Base-by-base conservation (phyloP, 2,113 vertebrate species). In the Gallinago jamesoni region DNA sequence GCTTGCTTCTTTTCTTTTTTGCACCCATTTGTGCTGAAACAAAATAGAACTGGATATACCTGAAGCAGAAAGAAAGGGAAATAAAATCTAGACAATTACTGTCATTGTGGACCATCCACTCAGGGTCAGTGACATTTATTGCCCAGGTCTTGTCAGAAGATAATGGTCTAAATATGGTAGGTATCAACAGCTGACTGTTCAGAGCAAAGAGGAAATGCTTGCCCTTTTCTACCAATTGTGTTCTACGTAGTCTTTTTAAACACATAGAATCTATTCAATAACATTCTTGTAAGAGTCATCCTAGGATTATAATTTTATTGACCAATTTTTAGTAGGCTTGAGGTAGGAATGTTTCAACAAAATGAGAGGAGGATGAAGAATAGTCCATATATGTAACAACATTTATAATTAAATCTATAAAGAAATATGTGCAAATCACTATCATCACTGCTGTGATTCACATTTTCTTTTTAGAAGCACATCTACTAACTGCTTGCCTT, bases 1-100 rank as follows among this genome's bases (percentile, higher is more conserved):
- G 3, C 24, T 72, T 39, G 15, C 5, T 0, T 21, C 15, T 23
- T 33, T 20, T 28, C 9, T 16, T 11, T 22, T 1, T 1, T 50
- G 23, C 2, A 72, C 52, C 13, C 8, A 27, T 66, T 78, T 67
- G 8, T 62, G 10, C 24, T 48, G 47, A 70, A 55, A 25, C 10
- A 78, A 92, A 84, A 60, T 19, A 62, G 14, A 74, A n/a, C 14
- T 48, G 19, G 14, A 85, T 70, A 87, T 37, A 33, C 4, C 52
- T 0, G 11, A 72, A 56, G 39, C 6, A 57, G 23, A 50, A 19
- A 37, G n/a, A 67, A 82, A 84, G 2, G 3, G 5, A 57, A 78
- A 73, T 56, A 45, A 92, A 86, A 69, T 52, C 52, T n/a, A 10
- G 35, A 28, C 3, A 73, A 5, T 30, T 35, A 27, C 10, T 62